These are phyloP conservation scores for Pseudomugil tenellus DNA, from an alignment of 2,797 vertebrate genomes.

Conservation along the genomic window DNA sequence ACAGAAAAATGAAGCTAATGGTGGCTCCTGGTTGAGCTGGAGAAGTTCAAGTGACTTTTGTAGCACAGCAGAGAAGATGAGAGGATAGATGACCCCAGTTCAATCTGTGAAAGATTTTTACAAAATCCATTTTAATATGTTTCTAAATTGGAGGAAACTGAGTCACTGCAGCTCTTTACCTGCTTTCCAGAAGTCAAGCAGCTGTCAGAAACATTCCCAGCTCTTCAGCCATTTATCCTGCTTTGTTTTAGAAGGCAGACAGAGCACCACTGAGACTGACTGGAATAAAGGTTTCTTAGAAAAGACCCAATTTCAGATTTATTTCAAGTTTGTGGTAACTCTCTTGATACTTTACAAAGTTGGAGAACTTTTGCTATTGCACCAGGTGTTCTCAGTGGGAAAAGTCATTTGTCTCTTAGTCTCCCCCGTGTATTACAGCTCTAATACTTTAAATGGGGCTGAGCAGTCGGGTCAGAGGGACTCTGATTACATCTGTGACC, in stretches of 20 bases:
- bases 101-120: slow-evolving; percentile 35
- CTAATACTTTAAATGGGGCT: slow-evolving; percentile 70
- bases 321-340: slow-evolving; percentile 50
- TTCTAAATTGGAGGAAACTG: slow-evolving; percentile 37
- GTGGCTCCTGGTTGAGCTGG: slow-evolving; percentile 5
- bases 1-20: neutral
- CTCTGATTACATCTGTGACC: slow-evolving; percentile 77
- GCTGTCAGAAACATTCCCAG: slow-evolving; percentile 42
- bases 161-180: neutral
- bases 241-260: slow-evolving; percentile 38
- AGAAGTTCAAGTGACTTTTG: slow-evolving; percentile 24
- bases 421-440: slow-evolving; percentile 56
- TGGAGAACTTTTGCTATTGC: slow-evolving; percentile 55
- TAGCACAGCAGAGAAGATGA: slow-evolving; percentile 43
- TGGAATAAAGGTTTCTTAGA: slow-evolving; percentile 42
- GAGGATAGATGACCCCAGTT: slow-evolving; percentile 47
- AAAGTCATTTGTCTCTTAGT: slow-evolving; percentile 58
- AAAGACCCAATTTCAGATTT: slow-evolving; percentile 46
- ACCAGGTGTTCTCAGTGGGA: slow-evolving; percentile 38
- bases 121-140: slow-evolving; percentile 56
- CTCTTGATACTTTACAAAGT: slow-evolving; percentile 53
- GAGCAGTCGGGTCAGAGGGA: slow-evolving; percentile 64
- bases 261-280: slow-evolving; percentile 7
- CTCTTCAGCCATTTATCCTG: slow-evolving; percentile 4
- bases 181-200: slow-evolving; percentile 23